Conservation (phyloP, 2,113 vertebrate species). For the Macaca fascicularis region DNA sequence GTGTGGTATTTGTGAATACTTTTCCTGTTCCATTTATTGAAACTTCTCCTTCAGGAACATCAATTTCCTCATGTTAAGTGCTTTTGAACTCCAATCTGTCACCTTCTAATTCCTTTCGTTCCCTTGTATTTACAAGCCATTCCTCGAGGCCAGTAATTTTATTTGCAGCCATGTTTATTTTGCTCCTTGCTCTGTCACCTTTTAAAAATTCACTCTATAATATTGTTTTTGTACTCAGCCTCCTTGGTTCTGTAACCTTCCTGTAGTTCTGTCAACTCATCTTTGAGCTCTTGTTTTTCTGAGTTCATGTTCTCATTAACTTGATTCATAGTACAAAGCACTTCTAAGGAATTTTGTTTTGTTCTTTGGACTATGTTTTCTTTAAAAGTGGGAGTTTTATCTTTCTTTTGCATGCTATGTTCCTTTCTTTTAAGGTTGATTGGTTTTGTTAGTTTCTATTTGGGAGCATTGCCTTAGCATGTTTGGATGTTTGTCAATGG, state of each 20-base stretch:
- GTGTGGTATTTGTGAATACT: neutral
- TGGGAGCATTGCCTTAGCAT: neutral
- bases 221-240: neutral
- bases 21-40: neutral
- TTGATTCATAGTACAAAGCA: slow-evolving; percentile 51
- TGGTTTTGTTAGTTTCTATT: slow-evolving; percentile 30
- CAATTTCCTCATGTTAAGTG: neutral
- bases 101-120: neutral
- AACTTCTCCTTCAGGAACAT: neutral
- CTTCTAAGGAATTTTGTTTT: slow-evolving; percentile 61
- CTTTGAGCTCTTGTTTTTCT: slow-evolving; percentile 46
- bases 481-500: neutral
- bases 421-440: slow-evolving; percentile 29
- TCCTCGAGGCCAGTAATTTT: neutral
- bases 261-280: neutral
- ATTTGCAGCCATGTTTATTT: neutral
- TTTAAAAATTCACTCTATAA: neutral
- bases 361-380: slow-evolving; percentile 48
- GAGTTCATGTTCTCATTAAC: slow-evolving; percentile 57
- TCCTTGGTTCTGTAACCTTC: slow-evolving; percentile 9
- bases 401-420: neutral
- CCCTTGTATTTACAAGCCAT: neutral
- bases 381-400: slow-evolving; percentile 11
- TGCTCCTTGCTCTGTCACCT: neutral
- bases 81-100: neutral